Evolutionary conservation across 2,888 invertebrate genomes (phyloP).

Genomic region (Lasioglossum villosulum): DNA sequence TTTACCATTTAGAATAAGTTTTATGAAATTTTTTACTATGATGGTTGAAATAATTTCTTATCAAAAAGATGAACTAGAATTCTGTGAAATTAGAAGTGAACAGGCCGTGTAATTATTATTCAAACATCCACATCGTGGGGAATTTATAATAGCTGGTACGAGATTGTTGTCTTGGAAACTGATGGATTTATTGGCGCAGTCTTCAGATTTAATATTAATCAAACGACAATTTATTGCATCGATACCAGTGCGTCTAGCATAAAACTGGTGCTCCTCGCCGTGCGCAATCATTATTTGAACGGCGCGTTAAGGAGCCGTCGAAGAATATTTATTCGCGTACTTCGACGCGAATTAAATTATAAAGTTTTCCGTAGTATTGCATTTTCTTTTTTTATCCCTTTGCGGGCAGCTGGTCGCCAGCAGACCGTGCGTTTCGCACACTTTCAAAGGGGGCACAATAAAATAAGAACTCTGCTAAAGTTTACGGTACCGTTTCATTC

Average conservation of each 20-base stretch:
- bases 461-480: neutral
- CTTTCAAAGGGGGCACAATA: neutral
- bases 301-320: neutral
- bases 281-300: neutral
- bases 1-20: no score
- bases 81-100: neutral
- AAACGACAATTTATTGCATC: neutral
- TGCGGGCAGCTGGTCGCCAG: neutral
- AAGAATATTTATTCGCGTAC: constrained; percentile 2
- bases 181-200: neutral
- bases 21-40: no score
- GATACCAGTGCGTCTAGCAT: neutral
- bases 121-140: neutral
- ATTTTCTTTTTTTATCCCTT: constrained; percentile 8
- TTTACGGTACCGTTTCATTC: neutral
- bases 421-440: neutral
- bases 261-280: neutral
- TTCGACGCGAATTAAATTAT: neutral
- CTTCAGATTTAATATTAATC: neutral
- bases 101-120: neutral
- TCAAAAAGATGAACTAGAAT: neutral
- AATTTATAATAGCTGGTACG: neutral
- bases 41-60: no score
- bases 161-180: no score
- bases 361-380: neutral